A percentile compares a stretch with the other conserved stretches of the same genome.
Evolutionary conservation across 2,113 vertebrate genomes (phyloP).

Genomic region (Megaptera novaeangliae): DNA sequence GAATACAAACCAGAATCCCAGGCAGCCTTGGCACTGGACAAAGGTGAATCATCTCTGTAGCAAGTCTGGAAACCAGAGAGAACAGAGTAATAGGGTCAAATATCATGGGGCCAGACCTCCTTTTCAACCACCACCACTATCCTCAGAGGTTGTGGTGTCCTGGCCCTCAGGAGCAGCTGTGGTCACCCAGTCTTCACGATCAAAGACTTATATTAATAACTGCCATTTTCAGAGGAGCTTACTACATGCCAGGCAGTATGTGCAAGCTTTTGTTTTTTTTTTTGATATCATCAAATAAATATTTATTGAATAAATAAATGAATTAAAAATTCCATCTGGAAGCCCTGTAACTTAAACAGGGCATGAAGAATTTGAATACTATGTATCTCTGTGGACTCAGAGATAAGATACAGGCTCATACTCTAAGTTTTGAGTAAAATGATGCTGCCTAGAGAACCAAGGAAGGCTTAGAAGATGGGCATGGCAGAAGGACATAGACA

Average conservation of each 20-base stretch:
- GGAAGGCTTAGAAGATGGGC: background rate
- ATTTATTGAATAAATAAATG: background rate
- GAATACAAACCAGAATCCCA: conserved; percentile 67
- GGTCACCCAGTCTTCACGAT: background rate
- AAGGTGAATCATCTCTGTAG: background rate
- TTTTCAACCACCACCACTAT: background rate
- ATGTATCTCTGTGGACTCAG: background rate
- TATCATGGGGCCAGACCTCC: background rate
- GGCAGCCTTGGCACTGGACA: conserved; percentile 61
- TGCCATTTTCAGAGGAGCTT: conserved; percentile 9
- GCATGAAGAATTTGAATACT: background rate
- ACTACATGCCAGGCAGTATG: background rate
- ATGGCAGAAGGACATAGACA: background rate
- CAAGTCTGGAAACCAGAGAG: background rate
- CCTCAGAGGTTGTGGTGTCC: background rate
- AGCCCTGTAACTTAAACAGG: background rate
- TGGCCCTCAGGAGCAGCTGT: background rate
- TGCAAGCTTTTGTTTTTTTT: background rate
- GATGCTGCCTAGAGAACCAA: background rate
- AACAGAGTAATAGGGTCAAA: background rate
- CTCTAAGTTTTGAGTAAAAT: background rate
- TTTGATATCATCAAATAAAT: background rate
- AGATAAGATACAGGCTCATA: background rate
- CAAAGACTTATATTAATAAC: background rate
- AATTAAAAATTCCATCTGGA: background rate